Evolutionary conservation across 2,113 vertebrate species (phyloP).

Genomic region (Nansenia antarctica): DNA sequence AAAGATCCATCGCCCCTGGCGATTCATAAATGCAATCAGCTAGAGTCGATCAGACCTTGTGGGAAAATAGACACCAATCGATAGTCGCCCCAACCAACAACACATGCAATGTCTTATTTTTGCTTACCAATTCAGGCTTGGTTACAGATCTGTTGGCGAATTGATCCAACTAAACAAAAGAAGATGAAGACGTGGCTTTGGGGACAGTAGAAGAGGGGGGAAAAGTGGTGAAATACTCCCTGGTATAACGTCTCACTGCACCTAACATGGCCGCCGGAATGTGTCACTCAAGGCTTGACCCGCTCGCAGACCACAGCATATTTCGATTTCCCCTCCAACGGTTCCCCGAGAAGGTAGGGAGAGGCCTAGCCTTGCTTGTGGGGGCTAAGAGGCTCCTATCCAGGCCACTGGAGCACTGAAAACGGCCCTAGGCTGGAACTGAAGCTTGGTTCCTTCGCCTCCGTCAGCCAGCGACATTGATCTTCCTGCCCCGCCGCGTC

Average conservation of each 20-base stretch:
- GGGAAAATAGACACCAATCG: slow-evolving; percentile 30
- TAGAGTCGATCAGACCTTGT: slow-evolving; percentile 33
- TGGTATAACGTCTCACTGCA: slow-evolving; percentile 1
- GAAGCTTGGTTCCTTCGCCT: slow-evolving; percentile 46
- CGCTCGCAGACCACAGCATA: slow-evolving; percentile 50
- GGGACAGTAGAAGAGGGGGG: background rate
- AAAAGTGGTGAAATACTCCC: background rate
- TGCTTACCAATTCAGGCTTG: background rate
- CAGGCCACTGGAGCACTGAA: slow-evolving; percentile 54
- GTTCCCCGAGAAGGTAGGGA: slow-evolving; percentile 10
- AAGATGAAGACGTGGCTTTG: background rate
- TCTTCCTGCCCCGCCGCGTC: slow-evolving; percentile 44
- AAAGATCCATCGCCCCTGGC: background rate
- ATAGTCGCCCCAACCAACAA: slow-evolving; percentile 1
- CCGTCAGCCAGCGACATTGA: slow-evolving; percentile 53
- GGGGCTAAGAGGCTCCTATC: slow-evolving; percentile 36
- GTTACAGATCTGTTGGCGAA: background rate
- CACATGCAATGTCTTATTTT: background rate
- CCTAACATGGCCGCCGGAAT: slow-evolving; percentile 3
- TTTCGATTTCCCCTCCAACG: slow-evolving; percentile 59
- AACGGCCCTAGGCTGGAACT: slow-evolving; percentile 60
- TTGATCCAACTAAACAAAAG: too few species aligned
- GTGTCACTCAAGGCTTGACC: slow-evolving; percentile 49
- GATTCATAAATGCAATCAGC: slow-evolving; percentile 37
- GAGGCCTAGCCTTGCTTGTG: slow-evolving; percentile 38